phyloP scores from a whole-genome alignment of 2,113 vertebrate genomes.

The Geococcyx californianus region DNA sequence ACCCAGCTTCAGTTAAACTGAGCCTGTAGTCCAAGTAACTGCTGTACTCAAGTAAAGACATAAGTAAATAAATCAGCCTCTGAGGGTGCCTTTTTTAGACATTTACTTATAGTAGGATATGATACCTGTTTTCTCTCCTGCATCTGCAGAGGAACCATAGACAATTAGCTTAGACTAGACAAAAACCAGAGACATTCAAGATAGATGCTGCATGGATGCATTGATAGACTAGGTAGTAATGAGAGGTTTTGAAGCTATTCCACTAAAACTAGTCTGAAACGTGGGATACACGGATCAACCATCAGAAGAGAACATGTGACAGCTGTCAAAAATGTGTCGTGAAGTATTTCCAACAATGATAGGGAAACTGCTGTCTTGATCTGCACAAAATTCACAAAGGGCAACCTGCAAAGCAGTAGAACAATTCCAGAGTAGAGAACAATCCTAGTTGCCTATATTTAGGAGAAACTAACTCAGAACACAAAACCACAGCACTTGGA shows the following conservation, averaged over 20 bases:
- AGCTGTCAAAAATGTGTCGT: background rate
- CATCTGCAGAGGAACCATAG: background rate
- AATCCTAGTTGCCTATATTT: background rate
- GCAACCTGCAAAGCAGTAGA: background rate
- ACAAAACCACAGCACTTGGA: background rate
- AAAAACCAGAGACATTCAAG: background rate
- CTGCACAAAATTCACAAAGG: background rate
- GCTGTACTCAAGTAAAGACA: background rate
- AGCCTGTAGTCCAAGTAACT: background rate
- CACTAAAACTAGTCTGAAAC: background rate
- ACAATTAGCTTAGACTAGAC: background rate
- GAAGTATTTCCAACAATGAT: background rate
- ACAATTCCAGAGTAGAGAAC: background rate
- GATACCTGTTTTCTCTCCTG: background rate
- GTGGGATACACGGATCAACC: background rate
- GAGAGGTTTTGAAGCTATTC: background rate
- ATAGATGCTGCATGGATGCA: background rate
- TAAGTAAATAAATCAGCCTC: background rate
- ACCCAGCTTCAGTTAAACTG: background rate
- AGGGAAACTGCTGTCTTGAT: background rate
- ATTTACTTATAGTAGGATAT: background rate
- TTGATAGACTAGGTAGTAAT: background rate
- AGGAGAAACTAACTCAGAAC: background rate
- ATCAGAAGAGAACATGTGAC: background rate
- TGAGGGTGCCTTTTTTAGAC: background rate